Evolutionary conservation across 2,113 vertebrate species (phyloP), one percentile per base, ranked within the genome.

Genomic region (Isichthys henryi): DNA sequence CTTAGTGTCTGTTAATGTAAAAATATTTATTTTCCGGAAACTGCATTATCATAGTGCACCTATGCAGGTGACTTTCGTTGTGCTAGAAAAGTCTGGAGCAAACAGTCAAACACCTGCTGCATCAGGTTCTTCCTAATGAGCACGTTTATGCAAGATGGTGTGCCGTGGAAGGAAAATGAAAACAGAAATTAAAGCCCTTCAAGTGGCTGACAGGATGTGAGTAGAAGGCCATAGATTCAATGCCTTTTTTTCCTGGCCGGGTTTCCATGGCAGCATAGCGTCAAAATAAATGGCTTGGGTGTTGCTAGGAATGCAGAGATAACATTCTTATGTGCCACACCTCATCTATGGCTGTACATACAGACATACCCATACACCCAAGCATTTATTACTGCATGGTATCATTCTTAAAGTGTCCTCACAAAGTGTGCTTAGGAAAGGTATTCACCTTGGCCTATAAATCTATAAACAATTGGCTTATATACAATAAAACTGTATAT

Each of bases 241-340:
- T 87, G 91, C 45, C 82, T 92, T 91, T 91, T 53, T 91, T 91
- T 91, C 89, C 86, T 88, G 80, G 17, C 87, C 89, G 89, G 82
- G 92, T 95, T 94, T 92, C 95, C 93, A 92, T 94, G 92, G 93
- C 70, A 91, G 89, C 91, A 1, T 15, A 90, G 90, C 82, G 87
- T 90, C 90, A 90, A 91, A 92, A 92, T 92, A 91, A 90, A 93
- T 91, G 90, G 93, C 92, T 92, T 92, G 89, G 88, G 89, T 90
- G 93, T 91, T 45, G 92, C 91, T 91, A 91, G 93, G 94, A 95
- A 95, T 95, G 92, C 91, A 93, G 92, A 94, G 93, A 93, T 93
- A 94, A 93, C 89, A 87, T 92, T 92, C 92, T 77, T 56, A 89
- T 83, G 90, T 89, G 90, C 95, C 91, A 39, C 93, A 91, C 93